Percentiles rank a stretch among this genome's conserved stretches.
Conservation (phyloP, 2,113 vertebrate genomes). For the Dipodomys ordii region DNA sequence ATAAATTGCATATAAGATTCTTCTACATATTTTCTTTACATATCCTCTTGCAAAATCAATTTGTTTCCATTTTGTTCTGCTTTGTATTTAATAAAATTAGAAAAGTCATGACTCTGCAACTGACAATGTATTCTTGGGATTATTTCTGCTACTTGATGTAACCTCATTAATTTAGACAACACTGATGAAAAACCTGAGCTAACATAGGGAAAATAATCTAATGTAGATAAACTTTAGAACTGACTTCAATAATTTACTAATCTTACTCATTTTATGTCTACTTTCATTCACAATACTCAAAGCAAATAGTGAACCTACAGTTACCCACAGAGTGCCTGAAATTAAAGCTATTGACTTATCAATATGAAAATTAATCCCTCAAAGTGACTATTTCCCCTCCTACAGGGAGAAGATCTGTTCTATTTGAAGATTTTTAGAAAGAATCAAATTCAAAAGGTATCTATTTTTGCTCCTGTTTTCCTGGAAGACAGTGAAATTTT, state of each 20-base stretch:
- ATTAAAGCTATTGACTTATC: not conserved
- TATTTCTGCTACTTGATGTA: not conserved
- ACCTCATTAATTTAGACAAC: not conserved
- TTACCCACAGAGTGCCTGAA: not conserved
- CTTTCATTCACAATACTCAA: not conserved
- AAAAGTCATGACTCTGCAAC: not conserved
- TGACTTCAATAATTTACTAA: not conserved
- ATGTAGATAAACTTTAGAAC: not conserved
- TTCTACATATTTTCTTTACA: not conserved
- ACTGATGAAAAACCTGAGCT: not conserved
- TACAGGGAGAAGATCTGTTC: not conserved
- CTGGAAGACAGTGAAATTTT: not conserved
- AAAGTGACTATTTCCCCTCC: not conserved
- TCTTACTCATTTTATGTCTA: not conserved
- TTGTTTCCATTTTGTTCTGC: not conserved
- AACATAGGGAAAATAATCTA: not conserved
- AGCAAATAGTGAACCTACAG: not conserved
- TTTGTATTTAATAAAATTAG: slow-evolving; percentile 22
- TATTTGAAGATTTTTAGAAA: not conserved
- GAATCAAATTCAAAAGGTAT: not conserved
- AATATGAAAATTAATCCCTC: not conserved
- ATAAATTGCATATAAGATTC: not conserved
- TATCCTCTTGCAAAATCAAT: not conserved
- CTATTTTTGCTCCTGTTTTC: not conserved
- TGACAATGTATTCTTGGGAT: not conserved